Conservation (phyloP, 2,113 vertebrate species). For the Speoplatyrhinus poulsoni region DNA sequence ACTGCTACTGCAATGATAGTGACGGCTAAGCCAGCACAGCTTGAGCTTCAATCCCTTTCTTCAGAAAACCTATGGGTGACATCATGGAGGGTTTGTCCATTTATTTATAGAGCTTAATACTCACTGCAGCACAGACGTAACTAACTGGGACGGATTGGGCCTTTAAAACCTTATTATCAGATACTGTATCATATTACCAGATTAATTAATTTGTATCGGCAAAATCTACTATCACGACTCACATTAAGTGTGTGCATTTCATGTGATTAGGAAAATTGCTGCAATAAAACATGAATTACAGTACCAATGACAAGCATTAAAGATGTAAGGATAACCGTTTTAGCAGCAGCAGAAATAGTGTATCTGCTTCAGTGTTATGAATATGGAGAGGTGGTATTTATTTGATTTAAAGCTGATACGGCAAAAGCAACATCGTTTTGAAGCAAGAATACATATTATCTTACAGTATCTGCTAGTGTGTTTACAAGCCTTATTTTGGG, state of each 20-base stretch:
- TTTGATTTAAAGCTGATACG: conserved; percentile 62
- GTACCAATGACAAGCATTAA: conserved; percentile 29
- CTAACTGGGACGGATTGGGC: too few relatives aligned
- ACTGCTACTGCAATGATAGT: too few relatives aligned
- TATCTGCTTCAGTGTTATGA: conserved; percentile 57
- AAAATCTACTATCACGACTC: neutral
- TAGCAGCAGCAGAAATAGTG: conserved; percentile 63
- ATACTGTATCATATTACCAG: too few relatives aligned
- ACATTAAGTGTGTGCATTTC: neutral
- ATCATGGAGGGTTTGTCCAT: too few relatives aligned
- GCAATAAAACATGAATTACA: neutral
- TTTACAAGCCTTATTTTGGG: conserved; percentile 24
- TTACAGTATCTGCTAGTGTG: conserved; percentile 15
- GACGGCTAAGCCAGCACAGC: too few relatives aligned
- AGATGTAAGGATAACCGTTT: conserved; percentile 49
- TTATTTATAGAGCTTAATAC: too few relatives aligned
- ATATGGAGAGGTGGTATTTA: conserved; percentile 56
- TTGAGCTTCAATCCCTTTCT: too few relatives aligned
- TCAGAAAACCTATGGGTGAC: too few relatives aligned
- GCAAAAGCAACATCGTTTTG: conserved; percentile 42
- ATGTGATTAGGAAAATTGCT: neutral
- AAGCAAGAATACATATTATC: conserved; percentile 43
- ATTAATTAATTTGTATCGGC: too few relatives aligned
- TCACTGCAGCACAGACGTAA: too few relatives aligned
- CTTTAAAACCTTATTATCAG: too few relatives aligned